Base-by-base conservation (phyloP, 2,113 vertebrate genomes). In the Orcinus orca region DNA sequence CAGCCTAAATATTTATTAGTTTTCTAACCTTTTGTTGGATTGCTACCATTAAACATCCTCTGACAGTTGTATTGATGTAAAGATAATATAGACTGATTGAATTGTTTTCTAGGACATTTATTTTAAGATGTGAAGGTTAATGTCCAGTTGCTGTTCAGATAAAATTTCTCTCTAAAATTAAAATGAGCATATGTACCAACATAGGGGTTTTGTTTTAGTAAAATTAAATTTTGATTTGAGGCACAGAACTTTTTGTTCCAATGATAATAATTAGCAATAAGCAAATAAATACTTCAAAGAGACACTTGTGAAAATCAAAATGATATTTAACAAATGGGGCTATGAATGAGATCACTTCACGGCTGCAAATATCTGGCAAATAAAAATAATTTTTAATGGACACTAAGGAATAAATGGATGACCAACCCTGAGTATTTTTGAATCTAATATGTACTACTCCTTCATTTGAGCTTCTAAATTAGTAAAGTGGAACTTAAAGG, bases 81-180 rank as follows among this genome's bases (percentile, higher is more conserved):
- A 93, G 23, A 96, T 97, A 95, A 96, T 33, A 44, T 33, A 4
- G 93, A 9, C 0, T 96, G 14, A 96, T 68, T 50, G 41, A 87
- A 96, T 36, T 93, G 15, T 89, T 95, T 97, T 96, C 60, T n/a
- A 96, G 44, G 71, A 95, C 0, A 26, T 71, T 96, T 96, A 92
- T 96, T 97, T 98, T 93, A 95, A 14, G 76, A 74, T 97, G 67
- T 88, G 41, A 97, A 96, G 6, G 15, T 83, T 97, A 96, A 92
- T 62, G 36, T 86, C 62, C 87, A 90, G 17, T 95, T 98, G 96
- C 33, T 94, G 1, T 63, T 94, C 73, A 77, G 44, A 90, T 89
- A 68, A 67, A 97, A 83, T 95, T 96, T 96, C 10, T 58, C 20
- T 88, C 8, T 80, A 85, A 63, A n/a, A 90, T 97, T 97, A 96